A percentile compares a stretch with the other conserved stretches of the same genome.
Evolutionary conservation across 2,113 vertebrate genomes (phyloP).

Genomic region (Hippopotamus amphibius): DNA sequence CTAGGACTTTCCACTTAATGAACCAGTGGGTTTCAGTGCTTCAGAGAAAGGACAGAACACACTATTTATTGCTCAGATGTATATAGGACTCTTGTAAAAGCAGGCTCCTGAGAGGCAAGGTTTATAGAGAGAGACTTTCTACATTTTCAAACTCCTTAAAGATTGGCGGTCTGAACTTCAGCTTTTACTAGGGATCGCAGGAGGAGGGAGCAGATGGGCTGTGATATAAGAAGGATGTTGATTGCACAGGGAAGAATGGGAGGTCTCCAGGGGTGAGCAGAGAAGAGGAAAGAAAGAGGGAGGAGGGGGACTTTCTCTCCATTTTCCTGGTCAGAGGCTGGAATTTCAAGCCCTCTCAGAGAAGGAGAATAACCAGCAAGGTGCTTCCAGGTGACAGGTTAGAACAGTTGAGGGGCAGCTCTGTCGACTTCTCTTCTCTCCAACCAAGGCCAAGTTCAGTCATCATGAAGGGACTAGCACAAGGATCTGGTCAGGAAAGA

Average conservation of each 20-base stretch:
- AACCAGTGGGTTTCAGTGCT: neutral
- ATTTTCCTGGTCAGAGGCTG: neutral
- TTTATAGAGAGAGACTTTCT: slow-evolving; percentile 43
- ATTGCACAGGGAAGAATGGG: neutral
- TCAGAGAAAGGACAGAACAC: neutral
- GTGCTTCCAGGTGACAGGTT: neutral
- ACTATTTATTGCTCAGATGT: neutral
- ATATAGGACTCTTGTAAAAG: slow-evolving; percentile 27
- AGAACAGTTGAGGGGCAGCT: neutral
- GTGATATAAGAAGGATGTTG: neutral
- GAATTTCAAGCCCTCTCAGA: neutral
- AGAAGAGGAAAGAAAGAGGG: neutral
- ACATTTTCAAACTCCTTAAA: neutral
- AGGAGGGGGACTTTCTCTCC: neutral
- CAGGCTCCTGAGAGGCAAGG: neutral
- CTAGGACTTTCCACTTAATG: neutral
- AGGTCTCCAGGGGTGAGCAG: neutral
- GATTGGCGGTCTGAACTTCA: neutral
- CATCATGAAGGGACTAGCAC: neutral
- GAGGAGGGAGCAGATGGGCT: neutral
- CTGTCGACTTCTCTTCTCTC: neutral
- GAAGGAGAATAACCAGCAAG: neutral
- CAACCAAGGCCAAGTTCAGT: neutral
- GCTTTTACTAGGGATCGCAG: neutral
- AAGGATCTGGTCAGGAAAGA: neutral